Percentiles rank a stretch among this genome's conserved stretches.
Evolutionary conservation across 2,797 vertebrate species (phyloP).

Genomic region (Pseudochirops cupreus): DNA sequence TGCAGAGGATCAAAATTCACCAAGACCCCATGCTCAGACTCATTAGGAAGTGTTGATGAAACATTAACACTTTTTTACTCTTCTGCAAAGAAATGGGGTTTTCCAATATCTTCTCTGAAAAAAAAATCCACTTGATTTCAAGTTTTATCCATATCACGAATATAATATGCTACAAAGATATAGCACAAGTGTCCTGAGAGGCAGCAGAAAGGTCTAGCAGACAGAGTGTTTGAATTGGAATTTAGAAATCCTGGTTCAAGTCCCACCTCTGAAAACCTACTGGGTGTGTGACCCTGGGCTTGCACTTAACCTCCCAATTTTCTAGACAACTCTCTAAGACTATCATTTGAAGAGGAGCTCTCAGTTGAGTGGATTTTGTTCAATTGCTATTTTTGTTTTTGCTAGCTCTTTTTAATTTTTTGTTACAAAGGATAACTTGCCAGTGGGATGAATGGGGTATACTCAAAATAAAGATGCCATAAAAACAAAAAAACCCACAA

Average conservation of each 20-base stretch:
- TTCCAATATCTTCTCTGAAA: neutral
- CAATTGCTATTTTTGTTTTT: neutral
- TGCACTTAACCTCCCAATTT: neutral
- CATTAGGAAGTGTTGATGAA: conserved; percentile 31
- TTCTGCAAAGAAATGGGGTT: conserved; percentile 27
- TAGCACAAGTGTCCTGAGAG: neutral
- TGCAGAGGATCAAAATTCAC: neutral
- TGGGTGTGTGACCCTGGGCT: neutral
- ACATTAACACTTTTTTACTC: neutral
- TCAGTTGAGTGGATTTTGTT: neutral
- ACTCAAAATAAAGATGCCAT: neutral
- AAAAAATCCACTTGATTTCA: neutral
- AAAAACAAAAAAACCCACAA: neutral
- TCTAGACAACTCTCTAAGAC: neutral
- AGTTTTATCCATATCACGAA: conserved; percentile 39
- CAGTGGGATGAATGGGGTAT: neutral
- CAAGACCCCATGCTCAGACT: neutral
- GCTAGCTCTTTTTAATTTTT: neutral
- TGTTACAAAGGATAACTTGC: neutral
- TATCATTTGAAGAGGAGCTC: neutral
- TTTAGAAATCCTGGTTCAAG: neutral
- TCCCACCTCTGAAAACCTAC: neutral
- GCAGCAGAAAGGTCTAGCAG: neutral
- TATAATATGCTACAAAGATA: neutral
- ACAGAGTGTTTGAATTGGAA: neutral